Evolutionary conservation across 2,797 vertebrate genomes (phyloP).

Genomic region (Gobionotothen gibberifrons): DNA sequence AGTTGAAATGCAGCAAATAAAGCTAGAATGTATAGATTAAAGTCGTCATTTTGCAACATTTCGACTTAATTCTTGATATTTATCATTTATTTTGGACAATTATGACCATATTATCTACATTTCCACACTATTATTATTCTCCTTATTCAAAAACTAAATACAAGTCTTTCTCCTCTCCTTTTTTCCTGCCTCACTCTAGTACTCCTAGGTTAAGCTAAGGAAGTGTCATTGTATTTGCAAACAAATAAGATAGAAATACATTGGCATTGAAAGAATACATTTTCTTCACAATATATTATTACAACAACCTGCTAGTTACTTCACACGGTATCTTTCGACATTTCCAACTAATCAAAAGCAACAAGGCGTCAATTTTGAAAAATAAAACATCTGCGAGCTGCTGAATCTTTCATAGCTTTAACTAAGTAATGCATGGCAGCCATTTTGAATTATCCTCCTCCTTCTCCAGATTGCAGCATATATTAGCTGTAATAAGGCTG

Average conservation of each 20-base stretch:
- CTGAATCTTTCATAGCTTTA: conserved; percentile 24
- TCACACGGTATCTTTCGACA: background rate
- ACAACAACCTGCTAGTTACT: background rate
- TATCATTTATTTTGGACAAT: too few relatives aligned
- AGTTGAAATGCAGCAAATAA: too few relatives aligned
- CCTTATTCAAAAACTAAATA: too few relatives aligned
- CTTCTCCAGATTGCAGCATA: conserved; percentile 39
- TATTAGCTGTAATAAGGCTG: conserved; percentile 19
- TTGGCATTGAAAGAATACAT: too few relatives aligned
- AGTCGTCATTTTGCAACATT: too few relatives aligned
- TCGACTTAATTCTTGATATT: too few relatives aligned
- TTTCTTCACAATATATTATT: background rate
- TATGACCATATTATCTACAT: too few relatives aligned
- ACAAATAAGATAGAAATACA: background rate
- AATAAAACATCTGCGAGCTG: conserved; percentile 24
- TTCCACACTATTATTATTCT: too few relatives aligned
- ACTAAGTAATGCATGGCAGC: conserved; percentile 35
- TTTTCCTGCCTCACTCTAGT: too few relatives aligned
- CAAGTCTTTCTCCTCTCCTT: too few relatives aligned
- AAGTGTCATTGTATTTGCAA: background rate
- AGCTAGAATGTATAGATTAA: too few relatives aligned
- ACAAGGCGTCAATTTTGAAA: conserved; percentile 2
- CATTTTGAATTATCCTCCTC: conserved; percentile 44
- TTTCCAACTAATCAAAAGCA: background rate
- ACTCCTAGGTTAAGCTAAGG: background rate